A percentile compares a stretch with the other conserved stretches of the same genome.
Conservation (phyloP, 2,888 invertebrate species). For the Drosophila anomelani region DNA sequence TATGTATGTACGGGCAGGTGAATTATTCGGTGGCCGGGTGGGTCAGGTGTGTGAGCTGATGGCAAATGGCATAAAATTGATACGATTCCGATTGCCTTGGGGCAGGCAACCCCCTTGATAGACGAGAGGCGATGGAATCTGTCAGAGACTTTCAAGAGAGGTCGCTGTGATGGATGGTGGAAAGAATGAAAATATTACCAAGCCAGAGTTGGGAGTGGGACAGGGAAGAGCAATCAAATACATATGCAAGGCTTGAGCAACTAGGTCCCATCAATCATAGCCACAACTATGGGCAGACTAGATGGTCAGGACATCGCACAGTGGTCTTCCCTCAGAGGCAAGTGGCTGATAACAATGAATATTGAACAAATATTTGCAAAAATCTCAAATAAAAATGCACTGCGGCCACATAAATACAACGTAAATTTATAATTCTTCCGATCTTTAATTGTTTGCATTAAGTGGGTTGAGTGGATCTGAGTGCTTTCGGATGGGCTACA, state of each 20-base stretch:
- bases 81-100: constrained; percentile 29
- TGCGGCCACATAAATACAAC: background rate
- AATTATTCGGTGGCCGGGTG: background rate
- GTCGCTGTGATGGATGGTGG: constrained; percentile 54
- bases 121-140: constrained; percentile 53
- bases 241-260: constrained; percentile 4
- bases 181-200: constrained; percentile 30
- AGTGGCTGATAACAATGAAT: background rate
- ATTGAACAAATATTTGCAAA: too few species aligned
- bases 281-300: background rate
- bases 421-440: constrained; percentile 10
- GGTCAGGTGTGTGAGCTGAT: constrained; percentile 11
- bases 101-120: constrained; percentile 19
- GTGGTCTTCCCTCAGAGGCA: background rate
- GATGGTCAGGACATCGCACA: background rate
- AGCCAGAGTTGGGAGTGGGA: background rate
- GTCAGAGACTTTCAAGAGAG: constrained; percentile 39
- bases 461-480: background rate
- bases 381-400: constrained; percentile 1
- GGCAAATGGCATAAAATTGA: constrained; percentile 28
- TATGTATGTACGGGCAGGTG: background rate
- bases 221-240: constrained; percentile 7
- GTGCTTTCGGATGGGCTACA: constrained; percentile 5
- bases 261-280: constrained; percentile 9
- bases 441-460: background rate